A percentile compares a stretch with the other conserved stretches of the same genome.
Evolutionary conservation across 2,888 invertebrate genomes (phyloP).

Genomic region (Hypolimnas misippus): DNA sequence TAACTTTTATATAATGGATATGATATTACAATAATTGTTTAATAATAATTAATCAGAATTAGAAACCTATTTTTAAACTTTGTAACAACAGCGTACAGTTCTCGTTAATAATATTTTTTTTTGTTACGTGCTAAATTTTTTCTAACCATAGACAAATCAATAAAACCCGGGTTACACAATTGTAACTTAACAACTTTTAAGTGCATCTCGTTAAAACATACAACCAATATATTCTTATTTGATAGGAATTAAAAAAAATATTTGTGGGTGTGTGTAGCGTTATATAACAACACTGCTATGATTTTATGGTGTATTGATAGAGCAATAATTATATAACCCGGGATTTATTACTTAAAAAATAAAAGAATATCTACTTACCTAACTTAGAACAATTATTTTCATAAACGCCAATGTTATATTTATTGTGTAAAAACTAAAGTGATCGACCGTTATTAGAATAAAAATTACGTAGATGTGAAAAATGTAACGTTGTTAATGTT

Average conservation of each 20-base stretch:
- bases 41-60: background rate
- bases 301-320: constrained; percentile 4
- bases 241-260: background rate
- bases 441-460: constrained; percentile 79
- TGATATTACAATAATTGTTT: background rate
- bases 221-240: background rate
- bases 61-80: too few relatives aligned
- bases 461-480: constrained; percentile 77
- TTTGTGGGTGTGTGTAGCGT: background rate
- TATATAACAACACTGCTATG: background rate
- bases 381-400: constrained; percentile 64
- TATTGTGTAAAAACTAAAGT: constrained; percentile 62
- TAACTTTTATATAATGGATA: background rate
- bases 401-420: constrained; percentile 67
- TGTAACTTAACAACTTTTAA: background rate
- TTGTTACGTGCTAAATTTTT: background rate
- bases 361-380: constrained; percentile 13
- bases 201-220: background rate
- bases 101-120: too few relatives aligned
- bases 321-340: constrained; percentile 6
- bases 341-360: constrained; percentile 3
- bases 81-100: too few relatives aligned
- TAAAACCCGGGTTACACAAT: constrained; percentile 6
- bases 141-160: background rate
- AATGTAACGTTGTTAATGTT: constrained; percentile 85